phyloP scores from a whole-genome alignment of 2,113 vertebrate species.

The Falco punctatus region DNA sequence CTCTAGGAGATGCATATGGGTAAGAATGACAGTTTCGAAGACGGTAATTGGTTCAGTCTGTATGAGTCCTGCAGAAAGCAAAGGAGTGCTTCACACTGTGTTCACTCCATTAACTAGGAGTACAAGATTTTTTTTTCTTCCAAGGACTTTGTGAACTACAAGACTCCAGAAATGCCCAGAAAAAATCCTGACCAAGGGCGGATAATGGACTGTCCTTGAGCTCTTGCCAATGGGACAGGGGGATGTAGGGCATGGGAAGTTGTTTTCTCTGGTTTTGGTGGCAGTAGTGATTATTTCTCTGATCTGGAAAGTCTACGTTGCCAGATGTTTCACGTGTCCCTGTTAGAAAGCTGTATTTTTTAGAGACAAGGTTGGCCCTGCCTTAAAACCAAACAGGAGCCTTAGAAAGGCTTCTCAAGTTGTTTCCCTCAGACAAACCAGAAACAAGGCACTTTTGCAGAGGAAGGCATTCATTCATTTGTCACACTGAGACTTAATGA shows the following conservation, averaged over 20 bases:
- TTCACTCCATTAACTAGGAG: background rate
- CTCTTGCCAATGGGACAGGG: background rate
- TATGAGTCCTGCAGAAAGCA: background rate
- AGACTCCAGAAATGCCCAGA: background rate
- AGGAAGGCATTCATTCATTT: background rate
- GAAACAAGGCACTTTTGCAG: background rate
- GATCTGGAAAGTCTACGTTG: background rate
- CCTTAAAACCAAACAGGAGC: background rate
- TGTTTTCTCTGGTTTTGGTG: background rate
- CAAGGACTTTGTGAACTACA: background rate
- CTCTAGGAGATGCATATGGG: background rate
- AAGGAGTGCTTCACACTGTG: background rate
- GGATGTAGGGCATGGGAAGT: fast-evolving
- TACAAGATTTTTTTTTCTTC: background rate
- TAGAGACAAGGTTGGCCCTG: background rate
- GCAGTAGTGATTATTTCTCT: background rate
- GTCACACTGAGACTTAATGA: background rate
- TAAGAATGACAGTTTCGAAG: background rate
- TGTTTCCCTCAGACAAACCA: background rate
- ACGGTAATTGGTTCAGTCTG: fast-evolving
- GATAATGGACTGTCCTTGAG: background rate
- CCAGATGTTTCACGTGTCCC: background rate
- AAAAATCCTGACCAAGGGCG: background rate
- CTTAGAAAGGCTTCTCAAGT: background rate
- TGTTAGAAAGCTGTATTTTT: background rate